Percentiles rank a stretch among this genome's conserved stretches.
phyloP scores from a whole-genome alignment of 1,140 invertebrate species.

The Linepithema humile region DNA sequence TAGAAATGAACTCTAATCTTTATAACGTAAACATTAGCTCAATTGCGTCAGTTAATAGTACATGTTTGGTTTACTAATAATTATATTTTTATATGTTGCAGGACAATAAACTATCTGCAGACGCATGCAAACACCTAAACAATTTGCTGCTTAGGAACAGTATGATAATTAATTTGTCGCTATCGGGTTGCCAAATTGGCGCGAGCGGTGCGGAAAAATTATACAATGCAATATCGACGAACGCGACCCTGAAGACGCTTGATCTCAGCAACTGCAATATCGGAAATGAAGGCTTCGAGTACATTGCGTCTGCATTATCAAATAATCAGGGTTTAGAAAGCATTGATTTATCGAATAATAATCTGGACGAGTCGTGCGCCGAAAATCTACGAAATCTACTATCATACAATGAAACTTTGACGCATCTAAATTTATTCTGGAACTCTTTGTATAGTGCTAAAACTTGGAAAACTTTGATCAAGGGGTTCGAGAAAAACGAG shows the following conservation, averaged over 20 bases:
- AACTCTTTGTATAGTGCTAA: slow-evolving; percentile 77
- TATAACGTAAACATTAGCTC: neutral
- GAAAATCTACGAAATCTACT: slow-evolving; percentile 70
- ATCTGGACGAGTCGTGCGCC: slow-evolving; percentile 73
- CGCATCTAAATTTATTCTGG: slow-evolving; percentile 83
- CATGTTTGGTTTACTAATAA: neutral
- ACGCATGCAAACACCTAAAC: slow-evolving; percentile 82
- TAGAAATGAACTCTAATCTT: neutral
- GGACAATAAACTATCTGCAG: slow-evolving; percentile 80
- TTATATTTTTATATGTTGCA: slow-evolving; percentile 47
- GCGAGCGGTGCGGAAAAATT: slow-evolving; percentile 76
- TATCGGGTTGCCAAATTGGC: slow-evolving; percentile 83
- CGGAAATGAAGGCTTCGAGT: slow-evolving; percentile 78
- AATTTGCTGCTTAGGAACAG: slow-evolving; percentile 78
- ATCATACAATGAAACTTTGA: slow-evolving; percentile 74
- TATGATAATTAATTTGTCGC: slow-evolving; percentile 76
- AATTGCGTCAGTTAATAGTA: neutral
- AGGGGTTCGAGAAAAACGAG: slow-evolving; percentile 71
- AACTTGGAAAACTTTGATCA: slow-evolving; percentile 74
- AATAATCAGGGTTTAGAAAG: slow-evolving; percentile 68
- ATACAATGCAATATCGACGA: slow-evolving; percentile 72
- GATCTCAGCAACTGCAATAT: slow-evolving; percentile 82
- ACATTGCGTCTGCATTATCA: slow-evolving; percentile 73
- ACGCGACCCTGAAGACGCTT: slow-evolving; percentile 73
- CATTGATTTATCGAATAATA: slow-evolving; percentile 81